Conservation (phyloP, 2,797 vertebrate species). For the Parotocinclus haroldoi region DNA sequence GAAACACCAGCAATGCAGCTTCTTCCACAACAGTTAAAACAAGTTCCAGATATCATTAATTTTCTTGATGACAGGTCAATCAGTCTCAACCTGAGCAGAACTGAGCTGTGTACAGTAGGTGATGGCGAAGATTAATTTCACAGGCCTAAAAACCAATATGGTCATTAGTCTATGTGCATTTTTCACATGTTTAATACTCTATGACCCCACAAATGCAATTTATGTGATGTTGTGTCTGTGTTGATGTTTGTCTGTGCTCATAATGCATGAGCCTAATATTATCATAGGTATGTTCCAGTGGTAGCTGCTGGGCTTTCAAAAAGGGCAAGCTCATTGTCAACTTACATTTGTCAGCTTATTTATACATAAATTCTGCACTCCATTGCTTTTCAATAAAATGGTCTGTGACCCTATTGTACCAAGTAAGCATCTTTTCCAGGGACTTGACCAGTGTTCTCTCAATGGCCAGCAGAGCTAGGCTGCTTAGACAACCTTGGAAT, state of each 20-base stretch:
- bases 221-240: constrained; percentile 50
- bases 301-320: too few relatives aligned
- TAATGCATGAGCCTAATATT: background rate
- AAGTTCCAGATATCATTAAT: constrained; percentile 66
- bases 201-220: constrained; percentile 69
- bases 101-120: constrained; percentile 39
- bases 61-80: constrained; percentile 67
- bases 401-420: too few relatives aligned
- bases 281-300: too few relatives aligned
- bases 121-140: constrained; percentile 64
- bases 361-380: too few relatives aligned
- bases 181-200: constrained; percentile 62
- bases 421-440: too few relatives aligned
- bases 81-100: constrained; percentile 59
- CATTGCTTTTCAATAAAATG: too few relatives aligned
- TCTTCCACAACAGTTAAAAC: constrained; percentile 61
- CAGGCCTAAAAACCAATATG: constrained; percentile 65
- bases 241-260: constrained; percentile 6
- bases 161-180: constrained; percentile 66
- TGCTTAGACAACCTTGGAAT: too few relatives aligned
- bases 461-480: too few relatives aligned
- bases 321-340: too few relatives aligned
- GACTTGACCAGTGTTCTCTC: too few relatives aligned
- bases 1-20: constrained; percentile 57
- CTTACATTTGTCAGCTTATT: too few relatives aligned